Evolutionary conservation across 2,888 invertebrate species (phyloP).

Genomic region (Galerucella nymphaeae): DNA sequence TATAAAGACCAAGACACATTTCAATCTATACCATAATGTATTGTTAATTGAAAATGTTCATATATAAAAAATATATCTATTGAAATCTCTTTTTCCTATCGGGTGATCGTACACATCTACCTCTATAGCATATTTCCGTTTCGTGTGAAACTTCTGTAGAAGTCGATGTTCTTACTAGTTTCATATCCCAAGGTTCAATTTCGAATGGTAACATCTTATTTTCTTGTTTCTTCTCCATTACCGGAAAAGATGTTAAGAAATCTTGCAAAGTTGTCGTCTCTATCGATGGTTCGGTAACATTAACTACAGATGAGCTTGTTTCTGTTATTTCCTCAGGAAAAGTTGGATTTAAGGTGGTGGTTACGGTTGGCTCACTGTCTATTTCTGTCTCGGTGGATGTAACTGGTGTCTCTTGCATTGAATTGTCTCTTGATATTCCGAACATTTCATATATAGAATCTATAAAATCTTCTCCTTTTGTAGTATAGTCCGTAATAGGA

Average conservation of each 20-base stretch:
- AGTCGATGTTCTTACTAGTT: constrained; percentile 78
- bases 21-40: not conserved
- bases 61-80: constrained; percentile 16
- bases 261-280: constrained; percentile 39
- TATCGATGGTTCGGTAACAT: constrained; percentile 41
- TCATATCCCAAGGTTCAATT: constrained; percentile 67
- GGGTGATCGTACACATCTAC: constrained; percentile 79
- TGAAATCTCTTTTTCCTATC: constrained; percentile 51
- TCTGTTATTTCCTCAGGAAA: constrained; percentile 56
- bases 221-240: constrained; percentile 52
- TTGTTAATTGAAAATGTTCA: not conserved
- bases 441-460: constrained; percentile 61
- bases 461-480: constrained; percentile 53
- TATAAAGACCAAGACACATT: not conserved
- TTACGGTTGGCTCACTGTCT: constrained; percentile 32
- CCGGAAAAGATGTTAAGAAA: constrained; percentile 60
- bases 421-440: constrained; percentile 52
- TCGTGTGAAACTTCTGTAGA: constrained; percentile 86
- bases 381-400: constrained; percentile 28
- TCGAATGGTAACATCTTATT: constrained; percentile 38
- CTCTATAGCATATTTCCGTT: constrained; percentile 89
- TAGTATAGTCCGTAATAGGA: not conserved
- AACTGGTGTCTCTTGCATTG: constrained; percentile 36
- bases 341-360: constrained; percentile 52
- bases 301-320: constrained; percentile 40